phyloP scores from a whole-genome alignment of 2,888 invertebrate species.

The Lasioglossum zephyrum region DNA sequence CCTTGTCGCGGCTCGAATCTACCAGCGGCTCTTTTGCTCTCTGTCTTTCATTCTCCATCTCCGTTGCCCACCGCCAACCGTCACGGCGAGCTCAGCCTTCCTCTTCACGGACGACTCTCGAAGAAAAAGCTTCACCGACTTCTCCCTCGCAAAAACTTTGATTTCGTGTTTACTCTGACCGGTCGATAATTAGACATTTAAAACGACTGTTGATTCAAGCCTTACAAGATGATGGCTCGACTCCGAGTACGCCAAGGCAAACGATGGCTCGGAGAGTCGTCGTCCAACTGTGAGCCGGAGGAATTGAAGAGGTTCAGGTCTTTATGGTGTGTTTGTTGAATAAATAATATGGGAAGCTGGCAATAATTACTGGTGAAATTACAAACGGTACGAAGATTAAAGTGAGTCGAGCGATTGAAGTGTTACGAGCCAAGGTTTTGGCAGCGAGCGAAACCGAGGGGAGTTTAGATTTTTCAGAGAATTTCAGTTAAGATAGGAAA shows the following conservation, averaged over 20 bases:
- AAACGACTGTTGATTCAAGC: conserved; percentile 3
- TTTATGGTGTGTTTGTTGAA: neutral
- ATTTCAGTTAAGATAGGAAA: no score
- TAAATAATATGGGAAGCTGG: neutral
- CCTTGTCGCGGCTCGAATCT: conserved; percentile 19
- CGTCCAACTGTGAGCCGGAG: neutral
- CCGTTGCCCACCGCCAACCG: neutral
- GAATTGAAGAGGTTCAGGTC: neutral
- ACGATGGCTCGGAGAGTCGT: neutral
- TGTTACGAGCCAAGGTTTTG: no score
- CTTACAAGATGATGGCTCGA: neutral
- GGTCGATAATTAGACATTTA: conserved; percentile 8
- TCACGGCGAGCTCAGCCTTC: neutral
- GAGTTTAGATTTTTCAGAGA: no score
- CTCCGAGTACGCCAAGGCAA: neutral
- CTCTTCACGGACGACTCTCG: neutral
- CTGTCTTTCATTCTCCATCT: neutral
- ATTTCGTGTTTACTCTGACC: neutral
- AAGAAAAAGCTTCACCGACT: conserved; percentile 3
- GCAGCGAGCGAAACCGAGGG: no score
- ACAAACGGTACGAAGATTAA: no score
- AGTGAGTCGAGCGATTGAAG: no score
- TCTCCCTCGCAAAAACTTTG: neutral
- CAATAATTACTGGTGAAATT: neutral
- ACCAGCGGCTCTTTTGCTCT: neutral